These are phyloP conservation scores for Papilio protenor DNA, from an alignment of 2,888 invertebrate species.

Conservation along the genomic window DNA sequence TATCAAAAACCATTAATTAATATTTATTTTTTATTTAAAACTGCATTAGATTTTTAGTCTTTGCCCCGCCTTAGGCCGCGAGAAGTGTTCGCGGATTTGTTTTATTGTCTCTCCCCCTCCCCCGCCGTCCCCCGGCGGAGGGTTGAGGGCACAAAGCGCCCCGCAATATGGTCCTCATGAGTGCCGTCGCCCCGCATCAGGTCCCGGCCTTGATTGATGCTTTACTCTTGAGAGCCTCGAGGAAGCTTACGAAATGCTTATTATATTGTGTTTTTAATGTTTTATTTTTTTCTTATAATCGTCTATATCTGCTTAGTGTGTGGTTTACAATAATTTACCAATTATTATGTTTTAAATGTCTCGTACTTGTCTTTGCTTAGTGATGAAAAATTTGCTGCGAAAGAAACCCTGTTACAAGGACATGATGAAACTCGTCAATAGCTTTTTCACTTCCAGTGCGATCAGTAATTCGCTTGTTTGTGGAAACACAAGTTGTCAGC, in stretches of 20 bases:
- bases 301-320: not conserved
- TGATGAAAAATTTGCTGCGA: not conserved
- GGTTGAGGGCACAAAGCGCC: constrained; percentile 55
- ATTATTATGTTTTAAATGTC: too few relatives aligned
- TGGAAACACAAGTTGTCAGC: not conserved
- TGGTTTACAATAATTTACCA: not conserved
- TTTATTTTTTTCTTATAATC: not conserved
- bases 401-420: not conserved
- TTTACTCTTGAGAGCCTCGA: constrained; percentile 44
- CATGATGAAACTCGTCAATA: not conserved
- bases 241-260: constrained; percentile 12
- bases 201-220: constrained; percentile 57
- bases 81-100: constrained; percentile 60
- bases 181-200: constrained; percentile 54
- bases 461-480: constrained; percentile 3
- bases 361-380: not conserved
- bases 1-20: too few relatives aligned
- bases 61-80: constrained; percentile 50
- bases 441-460: not conserved
- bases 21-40: not conserved
- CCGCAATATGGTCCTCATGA: constrained; percentile 71
- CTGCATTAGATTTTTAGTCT: constrained; percentile 46
- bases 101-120: constrained; percentile 58
- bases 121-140: constrained; percentile 24
- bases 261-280: not conserved